Percentiles rank a stretch among this genome's conserved stretches.
phyloP scores from a whole-genome alignment of 2,113 vertebrate species.

The Abramis brama region DNA sequence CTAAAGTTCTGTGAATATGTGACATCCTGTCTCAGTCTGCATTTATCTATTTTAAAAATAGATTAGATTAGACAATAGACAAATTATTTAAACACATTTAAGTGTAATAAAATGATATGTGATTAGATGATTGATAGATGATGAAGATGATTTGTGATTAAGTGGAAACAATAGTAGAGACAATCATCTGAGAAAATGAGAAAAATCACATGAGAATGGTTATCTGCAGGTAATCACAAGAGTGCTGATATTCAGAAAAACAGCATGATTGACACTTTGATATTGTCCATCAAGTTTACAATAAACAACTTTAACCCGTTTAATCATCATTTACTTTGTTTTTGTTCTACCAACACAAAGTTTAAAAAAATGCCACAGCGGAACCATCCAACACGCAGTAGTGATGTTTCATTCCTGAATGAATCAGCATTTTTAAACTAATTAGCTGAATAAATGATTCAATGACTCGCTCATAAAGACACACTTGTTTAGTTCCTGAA shows the following conservation, averaged over 20 bases:
- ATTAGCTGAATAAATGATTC: not conserved
- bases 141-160: too few species aligned
- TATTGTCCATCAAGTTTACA: not conserved
- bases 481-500: not conserved
- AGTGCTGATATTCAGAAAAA: not conserved
- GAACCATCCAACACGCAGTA: not conserved
- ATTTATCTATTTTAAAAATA: not conserved
- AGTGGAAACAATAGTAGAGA: not conserved
- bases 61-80: too few species aligned
- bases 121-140: too few species aligned
- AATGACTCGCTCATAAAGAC: not conserved
- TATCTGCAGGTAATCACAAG: too few species aligned
- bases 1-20: slow-evolving; percentile 11
- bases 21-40: not conserved
- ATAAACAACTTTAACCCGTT: not conserved
- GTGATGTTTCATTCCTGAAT: not conserved
- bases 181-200: not conserved
- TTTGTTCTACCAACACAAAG: not conserved
- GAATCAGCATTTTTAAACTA: not conserved
- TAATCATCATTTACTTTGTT: too few species aligned
- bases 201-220: not conserved
- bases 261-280: not conserved
- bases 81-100: not conserved
- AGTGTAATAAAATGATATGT: not conserved
- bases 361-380: not conserved